Percentiles rank a stretch among this genome's conserved stretches.
These are phyloP conservation scores for Chauna torquata DNA, from an alignment of 2,113 vertebrate species.

Conservation along the genomic window DNA sequence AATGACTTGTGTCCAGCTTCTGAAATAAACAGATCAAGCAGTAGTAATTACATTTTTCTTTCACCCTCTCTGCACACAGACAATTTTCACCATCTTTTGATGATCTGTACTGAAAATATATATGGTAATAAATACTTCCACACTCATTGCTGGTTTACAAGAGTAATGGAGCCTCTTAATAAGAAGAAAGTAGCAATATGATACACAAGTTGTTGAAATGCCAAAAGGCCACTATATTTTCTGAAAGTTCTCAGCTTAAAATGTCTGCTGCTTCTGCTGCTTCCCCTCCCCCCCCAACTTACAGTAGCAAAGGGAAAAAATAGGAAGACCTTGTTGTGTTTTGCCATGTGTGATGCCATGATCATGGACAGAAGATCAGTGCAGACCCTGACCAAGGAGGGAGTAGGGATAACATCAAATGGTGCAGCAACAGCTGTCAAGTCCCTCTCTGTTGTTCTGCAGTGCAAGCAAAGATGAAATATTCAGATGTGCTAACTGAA, in stretches of 20 bases:
- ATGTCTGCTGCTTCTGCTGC: too few species aligned
- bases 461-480: not conserved
- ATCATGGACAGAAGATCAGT: not conserved
- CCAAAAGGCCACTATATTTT: not conserved
- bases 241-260: not conserved
- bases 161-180: not conserved
- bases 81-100: slow-evolving; percentile 29
- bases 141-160: slow-evolving; percentile 1
- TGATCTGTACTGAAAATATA: not conserved
- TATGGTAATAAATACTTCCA: not conserved
- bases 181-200: not conserved
- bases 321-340: not conserved
- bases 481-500: not conserved
- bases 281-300: too few species aligned
- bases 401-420: not conserved
- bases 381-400: not conserved
- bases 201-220: not conserved
- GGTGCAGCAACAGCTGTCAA: not conserved
- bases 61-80: slow-evolving; percentile 2
- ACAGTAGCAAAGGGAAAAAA: not conserved
- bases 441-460: fast-evolving
- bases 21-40: slow-evolving; percentile 71
- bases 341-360: not conserved
- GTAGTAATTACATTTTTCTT: slow-evolving; percentile 65
- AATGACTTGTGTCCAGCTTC: slow-evolving; percentile 62